Evolutionary conservation across 2,888 invertebrate genomes (phyloP), one percentile per base, ranked within the genome.

Genomic region (Nymphalis c-album): DNA sequence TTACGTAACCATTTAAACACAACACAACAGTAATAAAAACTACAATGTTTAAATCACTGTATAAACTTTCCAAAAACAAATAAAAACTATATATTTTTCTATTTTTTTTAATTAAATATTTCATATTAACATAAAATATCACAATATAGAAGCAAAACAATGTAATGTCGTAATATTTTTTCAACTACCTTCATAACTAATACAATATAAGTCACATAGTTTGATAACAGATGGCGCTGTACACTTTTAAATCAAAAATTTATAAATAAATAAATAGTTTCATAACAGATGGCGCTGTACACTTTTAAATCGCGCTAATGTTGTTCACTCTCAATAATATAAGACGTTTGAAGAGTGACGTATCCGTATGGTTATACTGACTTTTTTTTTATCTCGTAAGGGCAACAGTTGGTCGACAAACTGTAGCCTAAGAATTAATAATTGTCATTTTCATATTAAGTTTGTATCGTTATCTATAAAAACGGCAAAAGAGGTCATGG

Each of bases 361-460:
- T 17, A 8, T 13, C 10, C 22, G 13, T 57, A 64, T 60, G 64
- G 68, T 73, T 70, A 69, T 47, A 69, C 71, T 78, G 20, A 59
- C n/a, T 51, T 22, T 50, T 0, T 7, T 46, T 60, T 79, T 80
- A 40, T 81, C 79, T 77, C 71, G 80, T 7, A 68, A 77, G 60
- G 79, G 78, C 73, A 67, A 72, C 75, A 71, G 72, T 76, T 75
- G 67, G 78, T 79, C 76, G 78, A 78, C 77, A 65, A 71, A 75
- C 74, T 74, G 77, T 72, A 68, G 75, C 79, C 79, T 74, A 67
- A 53, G 20, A 47, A 13, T 69, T 73, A 68, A 68, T 13, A 65
- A 31, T 69, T 17, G n/a, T 20, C 22, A 18, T 20, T 17, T 50
- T 50, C 20, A 53, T 53, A 53, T 40, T 40, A 13, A 4, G 2